Base-by-base conservation (phyloP, 2,888 invertebrate species). In the Spialia ferax region DNA sequence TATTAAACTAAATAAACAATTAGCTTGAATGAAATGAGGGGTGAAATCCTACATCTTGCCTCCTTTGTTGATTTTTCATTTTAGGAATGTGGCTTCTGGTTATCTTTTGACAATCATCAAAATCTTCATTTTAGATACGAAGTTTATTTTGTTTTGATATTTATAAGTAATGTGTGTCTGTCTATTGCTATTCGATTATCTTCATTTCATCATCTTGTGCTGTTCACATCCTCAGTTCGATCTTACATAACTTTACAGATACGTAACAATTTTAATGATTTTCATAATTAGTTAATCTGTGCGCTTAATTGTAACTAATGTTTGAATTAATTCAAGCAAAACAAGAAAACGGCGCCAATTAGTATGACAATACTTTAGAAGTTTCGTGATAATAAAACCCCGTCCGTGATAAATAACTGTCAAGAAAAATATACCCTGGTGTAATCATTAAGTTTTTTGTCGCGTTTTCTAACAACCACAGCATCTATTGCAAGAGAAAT, bases 381-480 rank as follows among this genome's bases (percentile, higher is more conserved):
- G 26, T 45, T 63, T 63, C 55, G 26, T 63, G 55, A 55, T 55
- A 63, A 63, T 63, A 55, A 29, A 63, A 55, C n/a, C n/a, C n/a
- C n/a, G n/a, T n/a, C n/a, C n/a, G n/a, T n/a, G n/a, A n/a, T n/a
- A n/a, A n/a, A 32, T 20, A 42, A 18, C n/a, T 15, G 50, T 50
- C 23, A 54, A 54, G 22, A 23, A 26, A 54, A 52, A 54, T 20
- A 18, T 13, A 8, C 1, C 6, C 26, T 23, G n/a, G 6, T 2
- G 8, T 22, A 22, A 20, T 20, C 11, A 20, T 20, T 10, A 13
- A 3, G 11, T 20, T 45, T 45, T 45, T 45, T 45, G 11, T 18
- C 7, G 10, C 18, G 3, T 52, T 38, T 5, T 13, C 2, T 38
- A 23, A 13, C 23, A 22, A 52, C 20, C 50, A 22, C 6, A 23